Conservation (phyloP, 2,113 vertebrate species). For the Oriolus oriolus region DNA sequence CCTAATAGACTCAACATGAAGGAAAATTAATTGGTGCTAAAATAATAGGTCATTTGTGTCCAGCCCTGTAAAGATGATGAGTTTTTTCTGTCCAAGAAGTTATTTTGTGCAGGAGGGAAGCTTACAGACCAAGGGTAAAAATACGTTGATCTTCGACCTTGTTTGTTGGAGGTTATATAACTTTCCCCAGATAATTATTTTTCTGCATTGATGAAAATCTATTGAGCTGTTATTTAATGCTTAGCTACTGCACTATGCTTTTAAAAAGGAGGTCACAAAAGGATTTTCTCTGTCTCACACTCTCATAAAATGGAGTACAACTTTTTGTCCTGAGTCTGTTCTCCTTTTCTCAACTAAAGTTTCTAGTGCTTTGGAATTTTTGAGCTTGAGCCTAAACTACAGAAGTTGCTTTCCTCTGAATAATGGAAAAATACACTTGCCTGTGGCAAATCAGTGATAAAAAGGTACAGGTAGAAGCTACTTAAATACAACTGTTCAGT, state of each 20-base stretch:
- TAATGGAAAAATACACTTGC: background rate
- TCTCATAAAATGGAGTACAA: background rate
- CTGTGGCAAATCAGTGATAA: background rate
- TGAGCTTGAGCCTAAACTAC: background rate
- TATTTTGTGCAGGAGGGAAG: background rate
- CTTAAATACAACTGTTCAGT: background rate
- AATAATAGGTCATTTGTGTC: background rate
- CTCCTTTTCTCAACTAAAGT: background rate
- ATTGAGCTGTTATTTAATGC: background rate
- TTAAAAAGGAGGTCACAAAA: background rate
- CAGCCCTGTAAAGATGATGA: background rate
- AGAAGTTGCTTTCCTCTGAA: background rate
- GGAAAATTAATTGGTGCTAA: background rate
- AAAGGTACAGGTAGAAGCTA: background rate
- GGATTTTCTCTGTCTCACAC: background rate
- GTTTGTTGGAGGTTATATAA: background rate
- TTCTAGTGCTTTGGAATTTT: background rate
- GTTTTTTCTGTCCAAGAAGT: background rate
- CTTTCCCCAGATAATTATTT: background rate
- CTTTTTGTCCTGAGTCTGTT: background rate
- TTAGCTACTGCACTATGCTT: background rate
- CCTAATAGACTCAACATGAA: background rate
- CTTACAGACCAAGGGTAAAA: background rate
- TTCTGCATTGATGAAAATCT: constrained; percentile 3
- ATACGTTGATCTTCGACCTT: background rate